Base-by-base conservation (phyloP, 2,888 invertebrate genomes). In the Cistogaster globosa region DNA sequence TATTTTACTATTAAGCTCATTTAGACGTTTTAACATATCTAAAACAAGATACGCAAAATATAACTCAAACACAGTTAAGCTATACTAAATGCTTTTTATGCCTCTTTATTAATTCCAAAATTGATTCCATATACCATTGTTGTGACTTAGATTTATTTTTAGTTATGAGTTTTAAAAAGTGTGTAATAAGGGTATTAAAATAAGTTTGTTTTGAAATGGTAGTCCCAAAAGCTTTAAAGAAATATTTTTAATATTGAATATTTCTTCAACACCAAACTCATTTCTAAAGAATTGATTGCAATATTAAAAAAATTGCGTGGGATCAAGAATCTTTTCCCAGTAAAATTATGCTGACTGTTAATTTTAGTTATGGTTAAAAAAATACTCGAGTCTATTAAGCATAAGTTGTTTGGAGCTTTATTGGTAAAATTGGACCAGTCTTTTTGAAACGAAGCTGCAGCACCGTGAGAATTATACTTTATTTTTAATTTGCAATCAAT, bases 81-180 rank as follows among this genome's bases (percentile, higher is more conserved):
- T 16, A 51, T 16, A 51, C n/a, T 16, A 51, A 14, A 51, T 51
- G 48, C 16, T 51, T 51, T 51, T 51, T 20, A 22, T 22, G 22
- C 22, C 20, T 55, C 9, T 11, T 55, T 22, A 2, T 26, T 26
- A 26, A 2, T 26, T 26, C 26, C 26, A 26, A 26, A 26, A 26
- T 26, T 26, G 26, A 20, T 55, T 55, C 55, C 12, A 55, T 9
- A 55, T 55, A 55, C 8, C 20, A 12, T 26, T 26, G 26, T 22
- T 51, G 48, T 51, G 48, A 7, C 48, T 55, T 55, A 14, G 55
- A 55, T 55, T 55, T 55, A n/a, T 55, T 20, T 55, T 55, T 55
- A 12, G 22, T 22, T 55, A n/a, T 55, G 12, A 20, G 22, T 55
- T 55, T 55, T 9, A 55, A 55, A 14, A 55, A 16, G 22, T 22